Evolutionary conservation across 2,888 invertebrate genomes (phyloP).

Genomic region (Acheta domesticus): DNA sequence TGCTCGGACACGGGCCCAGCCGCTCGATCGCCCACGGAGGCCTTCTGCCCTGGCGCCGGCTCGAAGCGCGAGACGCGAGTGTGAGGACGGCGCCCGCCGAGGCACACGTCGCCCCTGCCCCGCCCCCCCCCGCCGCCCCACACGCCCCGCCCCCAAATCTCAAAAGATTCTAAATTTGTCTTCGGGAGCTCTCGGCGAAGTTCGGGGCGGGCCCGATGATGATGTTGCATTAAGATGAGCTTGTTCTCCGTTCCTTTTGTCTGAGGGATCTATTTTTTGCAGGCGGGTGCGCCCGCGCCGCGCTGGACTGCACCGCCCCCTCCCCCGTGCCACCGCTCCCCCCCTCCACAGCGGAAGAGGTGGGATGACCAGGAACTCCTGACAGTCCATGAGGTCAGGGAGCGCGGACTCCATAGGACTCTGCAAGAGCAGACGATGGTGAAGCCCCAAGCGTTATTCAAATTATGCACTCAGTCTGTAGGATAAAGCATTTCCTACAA

Average conservation of each 20-base stretch:
- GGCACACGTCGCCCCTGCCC: background rate
- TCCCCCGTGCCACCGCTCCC: background rate
- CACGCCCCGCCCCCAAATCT: background rate
- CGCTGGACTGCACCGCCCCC: background rate
- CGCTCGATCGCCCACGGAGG: no score
- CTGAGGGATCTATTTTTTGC: background rate
- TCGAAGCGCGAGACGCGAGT: background rate
- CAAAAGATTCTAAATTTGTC: conserved; percentile 22
- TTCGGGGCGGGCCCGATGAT: conserved; percentile 9
- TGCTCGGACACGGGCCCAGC: no score
- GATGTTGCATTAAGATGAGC: conserved; percentile 18
- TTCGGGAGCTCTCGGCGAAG: conserved; percentile 9
- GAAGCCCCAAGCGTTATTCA: no score
- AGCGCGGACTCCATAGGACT: background rate
- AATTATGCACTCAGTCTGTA: no score
- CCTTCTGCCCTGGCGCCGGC: no score
- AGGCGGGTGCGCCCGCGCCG: conserved; percentile 11
- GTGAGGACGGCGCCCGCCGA: background rate
- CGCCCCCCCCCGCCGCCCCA: background rate
- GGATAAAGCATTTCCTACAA: no score
- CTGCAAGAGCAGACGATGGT: no score
- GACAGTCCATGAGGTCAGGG: background rate
- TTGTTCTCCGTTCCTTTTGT: conserved; percentile 6
- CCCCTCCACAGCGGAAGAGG: background rate
- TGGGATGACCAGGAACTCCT: background rate